Evolutionary conservation across 2,888 invertebrate genomes (phyloP).

Genomic region (Caenorhabditis wallacei): DNA sequence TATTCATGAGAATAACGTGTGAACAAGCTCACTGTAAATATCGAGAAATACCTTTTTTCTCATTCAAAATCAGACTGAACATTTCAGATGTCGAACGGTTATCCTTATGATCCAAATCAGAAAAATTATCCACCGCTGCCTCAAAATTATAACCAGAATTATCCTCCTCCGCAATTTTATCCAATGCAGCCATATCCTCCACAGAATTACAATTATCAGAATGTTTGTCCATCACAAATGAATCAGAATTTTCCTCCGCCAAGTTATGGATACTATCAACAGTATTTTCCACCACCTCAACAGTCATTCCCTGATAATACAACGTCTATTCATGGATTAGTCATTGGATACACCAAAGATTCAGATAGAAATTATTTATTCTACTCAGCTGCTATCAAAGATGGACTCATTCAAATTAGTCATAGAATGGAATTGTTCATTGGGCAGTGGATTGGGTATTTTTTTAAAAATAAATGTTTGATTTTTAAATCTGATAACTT

Average conservation of each 20-base stretch:
- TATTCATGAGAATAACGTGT: too few species aligned
- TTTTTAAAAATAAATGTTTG: too few species aligned
- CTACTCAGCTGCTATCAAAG: background rate
- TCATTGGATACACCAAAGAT: conserved; percentile 15
- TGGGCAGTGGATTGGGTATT: conserved; percentile 41
- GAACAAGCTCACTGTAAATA: too few species aligned
- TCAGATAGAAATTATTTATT: background rate
- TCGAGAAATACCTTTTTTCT: too few species aligned
- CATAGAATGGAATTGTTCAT: conserved; percentile 4
- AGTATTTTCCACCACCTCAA: background rate
- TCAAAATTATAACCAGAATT: too few species aligned
- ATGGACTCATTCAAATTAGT: background rate
- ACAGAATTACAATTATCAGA: too few species aligned
- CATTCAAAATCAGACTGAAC: too few species aligned
- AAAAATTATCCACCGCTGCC: too few species aligned
- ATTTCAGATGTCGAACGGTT: too few species aligned
- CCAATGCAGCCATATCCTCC: too few species aligned
- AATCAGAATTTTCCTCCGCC: background rate
- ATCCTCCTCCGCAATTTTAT: too few species aligned
- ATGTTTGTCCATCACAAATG: background rate
- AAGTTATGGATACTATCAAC: conserved; percentile 1
- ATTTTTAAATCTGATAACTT: background rate
- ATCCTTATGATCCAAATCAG: too few species aligned
- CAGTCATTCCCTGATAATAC: background rate
- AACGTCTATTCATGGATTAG: conserved; percentile 4